Evolutionary conservation across 2,113 vertebrate genomes (phyloP), one percentile per base, ranked within the genome.

Genomic region (Taurulus bubalis): DNA sequence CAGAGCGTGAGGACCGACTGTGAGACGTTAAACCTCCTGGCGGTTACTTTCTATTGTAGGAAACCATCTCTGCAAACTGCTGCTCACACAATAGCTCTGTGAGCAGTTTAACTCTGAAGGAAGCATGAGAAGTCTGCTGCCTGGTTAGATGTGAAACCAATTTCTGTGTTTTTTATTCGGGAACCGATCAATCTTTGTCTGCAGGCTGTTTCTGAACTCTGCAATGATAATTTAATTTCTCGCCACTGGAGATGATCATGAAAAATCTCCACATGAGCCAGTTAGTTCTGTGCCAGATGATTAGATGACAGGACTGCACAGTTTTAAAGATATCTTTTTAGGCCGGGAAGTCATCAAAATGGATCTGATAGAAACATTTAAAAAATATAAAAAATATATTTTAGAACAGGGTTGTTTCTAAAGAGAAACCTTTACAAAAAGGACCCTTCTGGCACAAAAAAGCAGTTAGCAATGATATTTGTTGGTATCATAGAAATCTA

Each of bases 1-100:
- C 53, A 71, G 24, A 67, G 38, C 30, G 4, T 32, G 30, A 67
- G 36, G 59, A 32, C 30, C 30, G n/a, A n/a, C n/a, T n/a, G n/a
- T n/a, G n/a, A n/a, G n/a, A n/a, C n/a, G n/a, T n/a, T n/a, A 32
- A 80, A 71, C 55, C 45, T 83, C 15, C 53, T 69, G 71, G 36
- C n/a, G 42, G 51, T 62, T 55, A 18, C 59, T 69, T 12, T 73
- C 36, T 45, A 26, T 63, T 30, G 11, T 60, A 34, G 56, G 8
- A 42, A 0, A 77, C 7, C 22, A 51, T 26, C 8, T 47, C 6
- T 63, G 51, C 10, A 64, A 64, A 65, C 74, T 70, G 79, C 59
- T 69, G 16, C 28, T 2, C 20, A 76, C 38, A 45, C 11, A 15
- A 38, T 0, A 32, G 26, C 24, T 56, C 8, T 55, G 45, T 49